Conservation (phyloP, 2,113 vertebrate species). For the Alaudala cheleensis region DNA sequence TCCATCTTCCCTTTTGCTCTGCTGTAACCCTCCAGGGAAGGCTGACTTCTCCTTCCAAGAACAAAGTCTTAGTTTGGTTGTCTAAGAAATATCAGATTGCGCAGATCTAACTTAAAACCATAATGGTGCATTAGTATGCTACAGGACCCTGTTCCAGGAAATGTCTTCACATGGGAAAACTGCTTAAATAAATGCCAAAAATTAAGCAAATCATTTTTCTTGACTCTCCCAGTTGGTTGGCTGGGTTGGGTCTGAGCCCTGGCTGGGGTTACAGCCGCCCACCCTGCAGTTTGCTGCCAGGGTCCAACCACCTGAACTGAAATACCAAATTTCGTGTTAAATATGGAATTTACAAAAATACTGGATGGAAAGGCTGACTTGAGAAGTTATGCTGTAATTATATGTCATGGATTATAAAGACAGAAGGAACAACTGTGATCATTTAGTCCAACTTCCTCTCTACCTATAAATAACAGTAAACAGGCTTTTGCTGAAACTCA, state of each 20-base stretch:
- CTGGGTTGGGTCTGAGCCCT: not conserved
- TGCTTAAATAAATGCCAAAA: not conserved
- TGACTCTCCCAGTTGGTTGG: not conserved
- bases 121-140: not conserved
- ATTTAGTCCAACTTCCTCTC: slow-evolving; percentile 18
- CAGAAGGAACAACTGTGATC: slow-evolving; percentile 40
- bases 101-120: not conserved
- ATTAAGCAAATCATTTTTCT: not conserved
- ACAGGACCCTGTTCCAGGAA: not conserved
- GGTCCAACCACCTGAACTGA: not conserved
- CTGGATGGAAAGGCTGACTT: not conserved
- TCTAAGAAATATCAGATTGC: not conserved
- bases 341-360: not conserved
- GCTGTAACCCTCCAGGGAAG: not conserved
- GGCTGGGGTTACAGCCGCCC: not conserved
- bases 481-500: slow-evolving; percentile 35
- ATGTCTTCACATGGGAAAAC: not conserved
- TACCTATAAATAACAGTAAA: slow-evolving; percentile 54
- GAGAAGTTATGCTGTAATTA: slow-evolving; percentile 8
- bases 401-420: not conserved
- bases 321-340: not conserved
- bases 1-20: not conserved
- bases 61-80: not conserved
- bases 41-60: not conserved
- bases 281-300: accelerated